Base-by-base conservation (phyloP, 2,797 vertebrate genomes). In the Sebastes vulpes region DNA sequence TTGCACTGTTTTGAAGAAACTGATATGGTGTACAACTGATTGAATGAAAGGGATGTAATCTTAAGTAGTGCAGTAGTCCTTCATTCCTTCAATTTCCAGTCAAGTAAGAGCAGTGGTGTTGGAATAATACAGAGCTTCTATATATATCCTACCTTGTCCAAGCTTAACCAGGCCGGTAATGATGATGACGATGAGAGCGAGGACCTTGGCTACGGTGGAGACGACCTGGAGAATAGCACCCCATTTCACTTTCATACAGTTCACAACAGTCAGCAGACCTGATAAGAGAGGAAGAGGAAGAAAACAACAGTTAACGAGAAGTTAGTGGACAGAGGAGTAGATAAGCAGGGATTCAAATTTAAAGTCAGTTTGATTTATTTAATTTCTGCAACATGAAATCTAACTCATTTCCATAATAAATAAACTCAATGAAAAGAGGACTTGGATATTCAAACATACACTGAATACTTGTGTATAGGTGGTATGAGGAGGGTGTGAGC, bases 211-310 rank as follows among this genome's bases (percentile, higher is more conserved):
- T 53, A 97, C 91, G 1, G 97, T 97, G 73, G 96, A 96, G 83
- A 95, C 26, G 61, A 97, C 96, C 90, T 97, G 97, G 32, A 97
- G 95, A 77, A 95, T 93, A n/a, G 96, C 96, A 0, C 96, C 97
- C 97, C 96, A 97, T 86, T 96, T 97, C 38, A 97, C 97, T 84
- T 96, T 97, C 95, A 96, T 93, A 73, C 94, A 96, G 91, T 97
- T 97, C 54, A 97, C 95, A 71, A n/a, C 82, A 1, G 97, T 97
- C 86, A 97, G 85, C 48, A 97, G 79, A 85, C 92, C 97, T 97
- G 84, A 35, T 2, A 2, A 2, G 57, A 52, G 53, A 71, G 16
- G 58, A 31, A 46, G 12, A 29, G 5, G 0, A 18, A 21, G 7
- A 63, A 48, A 75, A 63, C 4, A 65, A 28, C 11, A 20, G 4